These are phyloP conservation scores for Xenopus borealis DNA, from an alignment of 2,113 vertebrate species.

Conservation along the genomic window DNA sequence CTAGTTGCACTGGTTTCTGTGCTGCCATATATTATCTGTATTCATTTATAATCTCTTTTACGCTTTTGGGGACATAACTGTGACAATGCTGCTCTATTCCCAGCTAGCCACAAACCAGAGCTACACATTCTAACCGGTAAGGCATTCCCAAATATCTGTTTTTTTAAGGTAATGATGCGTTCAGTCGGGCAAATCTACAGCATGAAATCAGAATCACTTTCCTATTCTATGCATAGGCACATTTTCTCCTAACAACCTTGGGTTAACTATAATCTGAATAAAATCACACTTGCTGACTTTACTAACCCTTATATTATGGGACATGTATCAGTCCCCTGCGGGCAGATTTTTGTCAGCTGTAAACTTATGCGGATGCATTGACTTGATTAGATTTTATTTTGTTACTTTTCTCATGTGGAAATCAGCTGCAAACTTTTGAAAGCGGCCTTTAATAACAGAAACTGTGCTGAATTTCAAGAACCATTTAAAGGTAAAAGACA, in stretches of 20 bases:
- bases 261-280: constrained; percentile 42
- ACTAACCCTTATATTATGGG: constrained; percentile 38
- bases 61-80: no score
- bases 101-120: no score
- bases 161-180: no score
- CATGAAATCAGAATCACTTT: neutral
- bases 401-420: constrained; percentile 29
- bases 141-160: no score
- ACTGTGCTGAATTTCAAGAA: constrained; percentile 6
- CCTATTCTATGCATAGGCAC: constrained; percentile 36
- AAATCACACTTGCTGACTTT: constrained; percentile 43
- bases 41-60: no score
- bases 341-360: constrained; percentile 45
- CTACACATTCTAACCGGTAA: no score
- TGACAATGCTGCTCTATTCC: no score
- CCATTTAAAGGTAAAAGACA: constrained; percentile 25
- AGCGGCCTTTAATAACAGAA: constrained; percentile 25
- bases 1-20: no score
- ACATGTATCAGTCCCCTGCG: constrained; percentile 42
- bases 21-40: no score
- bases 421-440: constrained; percentile 13
- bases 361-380: constrained; percentile 39
- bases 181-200: no score
- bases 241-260: constrained; percentile 39
- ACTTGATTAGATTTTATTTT: constrained; percentile 40